Percentiles rank a stretch among this genome's conserved stretches.
Evolutionary conservation across 2,113 vertebrate genomes (phyloP).

Genomic region (Toxotes jaculatrix): DNA sequence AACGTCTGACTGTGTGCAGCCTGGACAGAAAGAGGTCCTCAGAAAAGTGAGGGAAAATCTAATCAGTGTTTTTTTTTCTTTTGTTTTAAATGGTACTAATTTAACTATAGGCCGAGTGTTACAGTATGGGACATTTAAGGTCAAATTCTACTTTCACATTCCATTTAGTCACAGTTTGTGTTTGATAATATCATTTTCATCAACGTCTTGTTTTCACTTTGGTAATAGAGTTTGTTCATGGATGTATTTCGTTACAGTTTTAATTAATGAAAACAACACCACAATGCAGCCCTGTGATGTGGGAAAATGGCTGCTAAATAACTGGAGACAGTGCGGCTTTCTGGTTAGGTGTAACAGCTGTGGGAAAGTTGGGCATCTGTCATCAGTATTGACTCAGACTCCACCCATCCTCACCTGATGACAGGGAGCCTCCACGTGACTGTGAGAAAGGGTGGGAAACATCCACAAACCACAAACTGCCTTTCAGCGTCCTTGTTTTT

Average conservation of each 20-base stretch:
- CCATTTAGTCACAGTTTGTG: not conserved
- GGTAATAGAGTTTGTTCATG: not conserved
- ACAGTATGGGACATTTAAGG: too few relatives aligned
- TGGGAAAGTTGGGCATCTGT: not conserved
- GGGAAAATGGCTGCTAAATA: not conserved
- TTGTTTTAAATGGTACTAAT: too few relatives aligned
- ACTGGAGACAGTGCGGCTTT: not conserved
- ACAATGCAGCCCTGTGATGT: not conserved
- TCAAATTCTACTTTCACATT: not conserved
- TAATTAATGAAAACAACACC: not conserved
- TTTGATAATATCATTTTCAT: not conserved
- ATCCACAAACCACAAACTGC: conserved; percentile 19
- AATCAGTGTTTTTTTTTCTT: too few relatives aligned
- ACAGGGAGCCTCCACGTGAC: not conserved
- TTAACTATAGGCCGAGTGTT: too few relatives aligned
- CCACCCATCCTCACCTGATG: not conserved
- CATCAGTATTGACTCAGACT: not conserved
- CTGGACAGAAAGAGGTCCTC: too few relatives aligned
- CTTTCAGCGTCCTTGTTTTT: not conserved
- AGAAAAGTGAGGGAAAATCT: too few relatives aligned
- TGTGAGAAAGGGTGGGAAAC: conserved; percentile 21
- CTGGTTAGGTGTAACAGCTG: not conserved
- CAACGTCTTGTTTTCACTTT: not conserved
- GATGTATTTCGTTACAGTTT: not conserved
- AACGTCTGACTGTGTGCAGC: too few relatives aligned